Percentiles rank a stretch among this genome's conserved stretches.
Conservation (phyloP, 30 jellyfish, hydroid and myxozoan species). For the Phacellophora camtschatica region DNA sequence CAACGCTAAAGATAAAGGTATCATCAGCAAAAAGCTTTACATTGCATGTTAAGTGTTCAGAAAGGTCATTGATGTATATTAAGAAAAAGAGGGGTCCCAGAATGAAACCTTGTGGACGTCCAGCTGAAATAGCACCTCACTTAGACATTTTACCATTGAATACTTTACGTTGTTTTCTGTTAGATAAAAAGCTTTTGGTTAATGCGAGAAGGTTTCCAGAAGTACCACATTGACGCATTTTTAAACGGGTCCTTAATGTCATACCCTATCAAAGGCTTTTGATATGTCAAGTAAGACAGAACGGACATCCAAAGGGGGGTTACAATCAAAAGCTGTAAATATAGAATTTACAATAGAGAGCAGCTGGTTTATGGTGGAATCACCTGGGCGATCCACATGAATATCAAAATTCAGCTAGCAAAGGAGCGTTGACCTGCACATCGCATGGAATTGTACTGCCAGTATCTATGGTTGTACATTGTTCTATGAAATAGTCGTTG, state of each 20-base stretch:
- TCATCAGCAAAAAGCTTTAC: no score
- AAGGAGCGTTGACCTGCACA: no score
- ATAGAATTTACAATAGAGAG: conserved; percentile 10
- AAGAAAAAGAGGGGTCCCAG: no score
- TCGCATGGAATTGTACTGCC: conserved; percentile 51
- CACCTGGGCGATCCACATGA: not conserved
- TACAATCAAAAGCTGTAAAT: conserved; percentile 36
- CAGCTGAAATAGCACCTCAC: no score
- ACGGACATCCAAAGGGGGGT: conserved; percentile 35
- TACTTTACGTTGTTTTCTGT: not conserved
- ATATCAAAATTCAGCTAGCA: conserved; percentile 1
- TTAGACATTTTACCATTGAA: no score
- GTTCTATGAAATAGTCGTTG: conserved; percentile 41
- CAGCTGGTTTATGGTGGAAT: conserved; percentile 26
- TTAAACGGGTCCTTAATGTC: conserved; percentile 50
- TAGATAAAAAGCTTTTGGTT: not conserved
- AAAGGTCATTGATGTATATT: no score
- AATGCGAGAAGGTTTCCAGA: not conserved
- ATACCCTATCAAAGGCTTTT: conserved; percentile 58
- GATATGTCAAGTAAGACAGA: conserved; percentile 33
- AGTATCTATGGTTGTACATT: conserved; percentile 48
- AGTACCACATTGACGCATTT: conserved; percentile 3
- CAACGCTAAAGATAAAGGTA: no score
- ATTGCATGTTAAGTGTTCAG: no score
- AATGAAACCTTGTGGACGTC: no score